Base-by-base conservation (phyloP, 2,888 invertebrate species). In the Mimumesa dahlbomi region DNA sequence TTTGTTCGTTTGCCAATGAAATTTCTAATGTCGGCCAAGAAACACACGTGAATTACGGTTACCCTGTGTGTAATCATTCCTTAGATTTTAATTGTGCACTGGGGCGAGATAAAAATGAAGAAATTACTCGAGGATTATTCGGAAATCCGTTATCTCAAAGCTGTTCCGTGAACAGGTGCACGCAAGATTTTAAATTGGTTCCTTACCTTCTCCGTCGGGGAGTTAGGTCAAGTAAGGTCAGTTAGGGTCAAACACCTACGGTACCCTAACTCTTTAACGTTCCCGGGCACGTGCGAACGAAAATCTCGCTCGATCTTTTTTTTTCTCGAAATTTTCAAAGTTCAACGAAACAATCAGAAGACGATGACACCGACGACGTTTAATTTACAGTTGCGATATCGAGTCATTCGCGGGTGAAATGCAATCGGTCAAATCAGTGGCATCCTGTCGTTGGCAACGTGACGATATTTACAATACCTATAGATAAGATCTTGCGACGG, bases 141-240 rank as follows among this genome's bases (percentile, higher is more conserved):
- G 58, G 45, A 48, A 59, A 56, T 70, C 59, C 56, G 70, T 59
- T 72, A 72, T 70, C 72, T 72, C 43, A 59, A 13, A 29, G 46
- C 42, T 52, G 36, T 59, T 64, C 48, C 45, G 16, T 50, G 59
- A 64, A 54, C 58, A 46, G 72, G 56, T 49, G 72, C 67, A 68
- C 58, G 74, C 68, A 61, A 73, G 68, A 68, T 73, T 68, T 57
- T 69, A 69, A 73, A 69, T 69, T 53, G 53, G 45, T 45, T 56
- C 49, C 57, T 65, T 58, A 56, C 48, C 52, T 49, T 48, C 54
- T 48, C 48, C 34, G 18, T 16, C 46, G 29, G 13, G 16, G 11
- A 46, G 34, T 48, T 46, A 53, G 73, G 50, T 69, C 73, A 56
- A 19, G 56, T 67, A 67, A 70, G 75, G 70, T 75, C 71, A 75